A percentile compares a stretch with the other conserved stretches of the same genome.
These are phyloP conservation scores for Aporophyla lueneburgensis DNA, from an alignment of 2,888 invertebrate genomes.

Conservation along the genomic window DNA sequence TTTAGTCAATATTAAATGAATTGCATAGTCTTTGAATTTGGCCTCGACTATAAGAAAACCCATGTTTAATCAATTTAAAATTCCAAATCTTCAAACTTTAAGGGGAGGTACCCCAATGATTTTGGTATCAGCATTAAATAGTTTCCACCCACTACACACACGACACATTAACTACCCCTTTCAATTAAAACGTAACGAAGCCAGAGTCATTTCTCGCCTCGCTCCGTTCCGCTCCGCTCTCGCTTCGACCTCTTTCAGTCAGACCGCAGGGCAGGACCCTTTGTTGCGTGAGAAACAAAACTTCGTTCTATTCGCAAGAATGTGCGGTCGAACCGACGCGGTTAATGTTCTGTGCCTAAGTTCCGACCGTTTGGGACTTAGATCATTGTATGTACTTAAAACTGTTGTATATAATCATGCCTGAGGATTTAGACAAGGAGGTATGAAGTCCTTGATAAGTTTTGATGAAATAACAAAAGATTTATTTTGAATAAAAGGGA, in stretches of 20 bases:
- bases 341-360: slow-evolving; percentile 68
- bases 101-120: slow-evolving; percentile 1
- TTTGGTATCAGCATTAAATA: slow-evolving; percentile 22
- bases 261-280: slow-evolving; percentile 56
- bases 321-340: slow-evolving; percentile 73
- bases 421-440: slow-evolving; percentile 11
- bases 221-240: slow-evolving; percentile 34
- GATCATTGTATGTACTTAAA: slow-evolving; percentile 55
- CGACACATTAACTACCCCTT: slow-evolving; percentile 57
- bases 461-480: too few relatives aligned
- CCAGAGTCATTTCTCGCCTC: slow-evolving; percentile 33
- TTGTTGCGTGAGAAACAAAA: slow-evolving; percentile 79
- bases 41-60: too few relatives aligned
- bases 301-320: slow-evolving; percentile 78
- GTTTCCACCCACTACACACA: slow-evolving; percentile 34
- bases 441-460: background rate
- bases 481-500: too few relatives aligned
- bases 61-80: too few relatives aligned
- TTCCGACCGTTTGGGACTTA: slow-evolving; percentile 47
- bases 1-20: too few relatives aligned
- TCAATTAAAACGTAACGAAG: slow-evolving; percentile 60
- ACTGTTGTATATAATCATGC: slow-evolving; percentile 41
- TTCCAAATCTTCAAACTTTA: background rate
- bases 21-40: too few relatives aligned
- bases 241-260: slow-evolving; percentile 18